These are phyloP conservation scores for Pangasius larnaudii DNA, from an alignment of 2,797 vertebrate species.

Conservation along the genomic window DNA sequence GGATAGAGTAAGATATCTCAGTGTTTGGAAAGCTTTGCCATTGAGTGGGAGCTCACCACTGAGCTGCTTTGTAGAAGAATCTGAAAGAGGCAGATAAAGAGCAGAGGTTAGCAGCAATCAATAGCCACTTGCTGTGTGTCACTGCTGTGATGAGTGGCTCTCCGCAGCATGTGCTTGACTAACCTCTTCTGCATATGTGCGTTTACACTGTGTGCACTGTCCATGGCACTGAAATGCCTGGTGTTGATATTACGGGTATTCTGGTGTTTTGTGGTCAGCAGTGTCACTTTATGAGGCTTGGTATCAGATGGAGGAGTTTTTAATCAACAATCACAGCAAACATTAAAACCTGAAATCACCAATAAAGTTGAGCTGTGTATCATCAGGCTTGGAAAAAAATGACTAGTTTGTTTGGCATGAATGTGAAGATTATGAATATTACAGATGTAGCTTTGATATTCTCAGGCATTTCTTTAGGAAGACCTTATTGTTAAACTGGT, in stretches of 20 bases:
- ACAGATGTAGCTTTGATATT: background rate
- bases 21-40: slow-evolving; percentile 5
- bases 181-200: background rate
- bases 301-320: background rate
- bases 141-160: slow-evolving; percentile 14
- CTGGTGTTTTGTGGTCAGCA: background rate
- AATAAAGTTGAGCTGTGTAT: slow-evolving; percentile 20
- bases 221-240: background rate
- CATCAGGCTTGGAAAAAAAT: background rate
- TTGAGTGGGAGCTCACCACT: background rate
- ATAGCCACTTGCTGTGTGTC: slow-evolving; percentile 7
- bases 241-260: background rate
- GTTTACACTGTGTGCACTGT: background rate
- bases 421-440: background rate
- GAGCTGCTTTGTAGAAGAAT: background rate
- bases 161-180: background rate
- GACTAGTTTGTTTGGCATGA: background rate
- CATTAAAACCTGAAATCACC: slow-evolving; percentile 25
- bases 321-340: slow-evolving; percentile 37
- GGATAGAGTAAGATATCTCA: background rate
- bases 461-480: background rate
- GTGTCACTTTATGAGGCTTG: background rate
- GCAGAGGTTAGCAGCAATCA: background rate
- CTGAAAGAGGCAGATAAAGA: slow-evolving; percentile 1
- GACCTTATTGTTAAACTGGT: background rate